Percentiles rank a stretch among this genome's conserved stretches.
Conservation (phyloP, 2,888 invertebrate species). For the Gandaritis pyraliata region DNA sequence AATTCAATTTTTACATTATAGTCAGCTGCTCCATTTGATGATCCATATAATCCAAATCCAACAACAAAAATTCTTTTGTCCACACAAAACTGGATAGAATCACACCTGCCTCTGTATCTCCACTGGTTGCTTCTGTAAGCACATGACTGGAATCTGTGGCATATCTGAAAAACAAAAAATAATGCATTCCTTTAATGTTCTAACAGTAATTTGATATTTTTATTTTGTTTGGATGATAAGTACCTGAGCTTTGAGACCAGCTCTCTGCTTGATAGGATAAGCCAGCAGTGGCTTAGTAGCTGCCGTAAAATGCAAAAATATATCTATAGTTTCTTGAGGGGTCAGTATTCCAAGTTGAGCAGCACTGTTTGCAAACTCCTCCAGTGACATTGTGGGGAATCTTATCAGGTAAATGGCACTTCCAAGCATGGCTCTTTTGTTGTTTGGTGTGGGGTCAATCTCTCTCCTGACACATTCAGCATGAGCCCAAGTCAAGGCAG, state of each 20-base stretch:
- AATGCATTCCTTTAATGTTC: neutral
- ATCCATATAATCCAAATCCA: conserved; percentile 97
- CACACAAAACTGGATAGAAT: conserved; percentile 98
- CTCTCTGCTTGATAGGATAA: conserved; percentile 92
- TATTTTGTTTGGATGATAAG: conserved; percentile 30
- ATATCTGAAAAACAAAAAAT: conserved; percentile 85
- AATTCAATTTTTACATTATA: conserved; percentile 97
- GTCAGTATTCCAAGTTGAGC: conserved; percentile 96
- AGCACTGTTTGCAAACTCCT: conserved; percentile 96
- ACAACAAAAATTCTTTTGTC: conserved; percentile 98
- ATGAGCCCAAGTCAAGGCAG: conserved; percentile 96
- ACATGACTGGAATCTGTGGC: conserved; percentile 97
- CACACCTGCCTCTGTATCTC: conserved; percentile 98
- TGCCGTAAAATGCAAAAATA: conserved; percentile 97
- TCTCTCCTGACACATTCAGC: conserved; percentile 95
- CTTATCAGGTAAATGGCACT: conserved; percentile 94
- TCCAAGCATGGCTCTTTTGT: conserved; percentile 90
- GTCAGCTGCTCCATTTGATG: conserved; percentile 97
- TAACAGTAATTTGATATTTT: too few relatives aligned
- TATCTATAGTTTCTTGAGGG: conserved; percentile 96
- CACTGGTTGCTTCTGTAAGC: conserved; percentile 98
- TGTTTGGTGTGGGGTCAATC: conserved; percentile 91
- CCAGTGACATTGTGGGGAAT: conserved; percentile 96
- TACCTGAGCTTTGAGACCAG: conserved; percentile 95
- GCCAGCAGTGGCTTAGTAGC: conserved; percentile 92